Base-by-base conservation (phyloP, 2,113 vertebrate genomes). In the Butorides virescens region DNA sequence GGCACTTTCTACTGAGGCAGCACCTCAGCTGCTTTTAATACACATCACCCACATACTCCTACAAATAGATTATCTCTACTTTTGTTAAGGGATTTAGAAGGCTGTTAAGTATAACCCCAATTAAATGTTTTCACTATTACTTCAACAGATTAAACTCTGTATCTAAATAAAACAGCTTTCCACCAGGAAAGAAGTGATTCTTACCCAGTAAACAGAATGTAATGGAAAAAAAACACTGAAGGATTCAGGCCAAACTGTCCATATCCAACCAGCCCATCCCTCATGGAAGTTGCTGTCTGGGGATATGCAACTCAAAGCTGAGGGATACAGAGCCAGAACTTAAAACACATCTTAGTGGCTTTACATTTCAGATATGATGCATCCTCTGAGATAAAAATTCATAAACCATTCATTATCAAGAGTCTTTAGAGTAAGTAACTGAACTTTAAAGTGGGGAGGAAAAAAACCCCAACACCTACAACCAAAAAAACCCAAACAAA, bases 121-220 rank as follows among this genome's bases (percentile, higher is more conserved):
- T 95, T 93, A 92, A 93, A 96, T 86, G 62, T 63, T 91, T 95
- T 74, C 67, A 65, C 65, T 72, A 90, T 86, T 92, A 77, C 71
- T 93, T 46, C 36, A 94, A 86, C 78, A 88, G 71, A 93, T 93
- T 95, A 95, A 90, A 94, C 32, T 70, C 68, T 87, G 29, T 65
- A 79, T 78, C 84, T 88, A 93, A 97, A 91, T 71, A 92, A 95
- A 96, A 88, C 53, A 82, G 78, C 78, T 80, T 78, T 72, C 66
- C 6, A 5, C 29, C 58, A 63, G n/a, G 77, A 88, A 68, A 93
- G 5, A 80, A 46, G 50, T 22, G 6, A 87, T 62, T 91, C 65
- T 91, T 90, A 76, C 10, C 32, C 75, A 72, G 59, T 62, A 80
- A 96, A 91, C 26, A 88, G 39, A 58, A 66, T 49, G n/a, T 71